Percentiles rank a stretch among this genome's conserved stretches.
These are phyloP conservation scores for Uromys caudimaculatus DNA, from an alignment of 2,797 vertebrate species.

Conservation along the genomic window DNA sequence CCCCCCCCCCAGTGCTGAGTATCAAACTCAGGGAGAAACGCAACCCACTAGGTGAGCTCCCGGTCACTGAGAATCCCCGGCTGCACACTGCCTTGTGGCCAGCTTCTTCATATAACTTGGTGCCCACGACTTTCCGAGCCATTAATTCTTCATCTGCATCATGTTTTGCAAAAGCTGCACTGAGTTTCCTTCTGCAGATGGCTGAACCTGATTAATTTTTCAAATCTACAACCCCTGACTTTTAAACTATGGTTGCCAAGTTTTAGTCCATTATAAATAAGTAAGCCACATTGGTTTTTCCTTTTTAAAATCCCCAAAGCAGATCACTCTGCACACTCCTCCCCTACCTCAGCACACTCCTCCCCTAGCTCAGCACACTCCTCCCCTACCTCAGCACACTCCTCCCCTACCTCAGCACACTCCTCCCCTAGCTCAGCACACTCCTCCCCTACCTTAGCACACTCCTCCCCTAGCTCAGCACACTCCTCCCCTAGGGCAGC, in stretches of 20 bases:
- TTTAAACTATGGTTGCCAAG: slow-evolving; percentile 50
- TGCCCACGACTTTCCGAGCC: not conserved
- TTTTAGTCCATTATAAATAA: slow-evolving; percentile 56
- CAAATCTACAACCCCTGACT: slow-evolving; percentile 4
- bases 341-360: no score
- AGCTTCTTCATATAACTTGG: not conserved
- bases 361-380: no score
- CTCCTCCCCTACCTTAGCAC: no score
- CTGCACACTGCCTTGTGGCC: not conserved
- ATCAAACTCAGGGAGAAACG: not conserved
- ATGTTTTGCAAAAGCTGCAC: not conserved
- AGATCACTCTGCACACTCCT: not conserved
- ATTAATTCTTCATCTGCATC: not conserved
- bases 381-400: not conserved
- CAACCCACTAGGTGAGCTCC: not conserved
- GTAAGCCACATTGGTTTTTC: not conserved
- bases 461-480: no score
- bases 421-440: no score
- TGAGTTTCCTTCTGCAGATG: slow-evolving; percentile 12
- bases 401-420: no score
- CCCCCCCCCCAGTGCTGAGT: not conserved
- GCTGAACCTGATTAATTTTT: not conserved
- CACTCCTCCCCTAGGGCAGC: no score
- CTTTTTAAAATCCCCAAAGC: slow-evolving; percentile 37
- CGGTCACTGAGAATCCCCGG: not conserved